Conservation (phyloP, 2,797 vertebrate species). For the Crocidura indochinensis region DNA sequence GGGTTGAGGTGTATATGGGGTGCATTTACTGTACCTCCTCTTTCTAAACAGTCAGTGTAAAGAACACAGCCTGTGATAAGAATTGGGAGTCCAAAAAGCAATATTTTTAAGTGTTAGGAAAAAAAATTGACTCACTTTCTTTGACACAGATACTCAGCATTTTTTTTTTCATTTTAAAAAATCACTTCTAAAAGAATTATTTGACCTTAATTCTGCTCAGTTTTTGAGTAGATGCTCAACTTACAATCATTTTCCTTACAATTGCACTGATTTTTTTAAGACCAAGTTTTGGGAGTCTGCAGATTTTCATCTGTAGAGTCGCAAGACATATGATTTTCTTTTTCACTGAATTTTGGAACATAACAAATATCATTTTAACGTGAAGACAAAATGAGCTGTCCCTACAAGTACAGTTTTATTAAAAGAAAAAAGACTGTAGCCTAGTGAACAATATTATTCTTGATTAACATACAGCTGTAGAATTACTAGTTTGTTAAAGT, state of each 20-base stretch:
- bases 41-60: too few species aligned
- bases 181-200: constrained; percentile 56
- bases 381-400: constrained; percentile 57
- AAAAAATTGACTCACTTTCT: constrained; percentile 48
- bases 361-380: constrained; percentile 57
- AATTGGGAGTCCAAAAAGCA: too few species aligned
- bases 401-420: constrained; percentile 66
- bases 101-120: background rate
- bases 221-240: constrained; percentile 60
- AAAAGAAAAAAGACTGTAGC: constrained; percentile 58
- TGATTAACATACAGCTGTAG: constrained; percentile 74
- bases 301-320: constrained; percentile 72
- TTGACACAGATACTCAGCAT: constrained; percentile 52
- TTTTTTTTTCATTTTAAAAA: background rate
- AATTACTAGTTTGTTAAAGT: constrained; percentile 64
- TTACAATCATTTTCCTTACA: constrained; percentile 66
- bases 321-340: constrained; percentile 46
- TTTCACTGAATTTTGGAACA: constrained; percentile 74
- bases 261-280: constrained; percentile 73
- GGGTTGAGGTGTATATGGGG: too few species aligned
- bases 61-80: too few species aligned
- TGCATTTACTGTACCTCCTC: too few species aligned
- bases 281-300: constrained; percentile 62
- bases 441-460: constrained; percentile 62
- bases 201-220: constrained; percentile 54